These are phyloP conservation scores for Troglohyphantes excavatus DNA, from an alignment of 2,888 invertebrate genomes.

Conservation along the genomic window DNA sequence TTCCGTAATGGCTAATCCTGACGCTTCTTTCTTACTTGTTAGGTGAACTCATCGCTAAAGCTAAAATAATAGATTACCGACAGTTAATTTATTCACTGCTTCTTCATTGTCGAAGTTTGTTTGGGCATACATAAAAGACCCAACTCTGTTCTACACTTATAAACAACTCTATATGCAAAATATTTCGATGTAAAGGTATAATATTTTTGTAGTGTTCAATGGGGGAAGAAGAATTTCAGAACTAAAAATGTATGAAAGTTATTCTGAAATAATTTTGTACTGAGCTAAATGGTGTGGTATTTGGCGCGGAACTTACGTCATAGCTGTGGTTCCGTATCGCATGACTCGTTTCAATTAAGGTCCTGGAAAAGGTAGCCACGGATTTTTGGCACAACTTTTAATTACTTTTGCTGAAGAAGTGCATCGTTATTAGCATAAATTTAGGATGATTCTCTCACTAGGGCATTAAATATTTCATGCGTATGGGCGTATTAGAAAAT, in stretches of 20 bases:
- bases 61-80: neutral
- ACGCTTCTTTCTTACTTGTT: conserved; percentile 13
- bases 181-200: too few relatives aligned
- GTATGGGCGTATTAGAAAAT: conserved; percentile 51
- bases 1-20: conserved; percentile 8
- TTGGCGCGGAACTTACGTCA: neutral
- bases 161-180: too few relatives aligned
- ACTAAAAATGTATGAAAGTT: too few relatives aligned
- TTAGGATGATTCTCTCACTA: conserved; percentile 68
- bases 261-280: neutral
- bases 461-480: conserved; percentile 66
- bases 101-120: conserved; percentile 15
- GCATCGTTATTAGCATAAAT: conserved; percentile 72
- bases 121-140: neutral
- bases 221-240: too few relatives aligned
- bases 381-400: conserved; percentile 62
- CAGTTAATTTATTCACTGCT: conserved; percentile 17
- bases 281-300: neutral
- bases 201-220: too few relatives aligned
- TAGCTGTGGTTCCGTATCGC: conserved; percentile 41
- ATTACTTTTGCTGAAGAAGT: conserved; percentile 60
- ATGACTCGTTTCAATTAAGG: conserved; percentile 53
- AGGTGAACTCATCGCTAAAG: neutral
- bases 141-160: neutral
- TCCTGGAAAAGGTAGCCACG: conserved; percentile 38